A percentile compares a stretch with the other conserved stretches of the same genome.
phyloP scores from a whole-genome alignment of 2,888 invertebrate species.

The Chymomyza fuscimana region DNA sequence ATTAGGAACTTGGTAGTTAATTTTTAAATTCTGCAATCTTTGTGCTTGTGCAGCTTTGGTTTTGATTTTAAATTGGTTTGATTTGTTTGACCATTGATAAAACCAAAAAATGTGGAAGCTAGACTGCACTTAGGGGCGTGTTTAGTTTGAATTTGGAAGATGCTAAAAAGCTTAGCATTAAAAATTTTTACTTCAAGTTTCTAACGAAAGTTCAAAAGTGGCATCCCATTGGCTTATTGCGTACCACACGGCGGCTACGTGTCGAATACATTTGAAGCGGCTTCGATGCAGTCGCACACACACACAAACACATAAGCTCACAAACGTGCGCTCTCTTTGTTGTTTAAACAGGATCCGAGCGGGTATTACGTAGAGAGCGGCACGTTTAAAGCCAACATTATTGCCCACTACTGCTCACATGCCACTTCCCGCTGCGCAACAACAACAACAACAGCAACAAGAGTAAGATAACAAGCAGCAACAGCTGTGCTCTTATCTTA shows the following conservation, averaged over 20 bases:
- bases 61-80: no score
- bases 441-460: slow-evolving; percentile 30
- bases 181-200: no score
- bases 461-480: neutral
- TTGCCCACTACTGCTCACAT: slow-evolving; percentile 51
- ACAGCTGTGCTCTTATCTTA: slow-evolving; percentile 1
- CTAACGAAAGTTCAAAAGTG: no score
- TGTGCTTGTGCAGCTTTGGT: no score
- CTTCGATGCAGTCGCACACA: neutral
- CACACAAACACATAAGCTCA: neutral
- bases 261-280: neutral
- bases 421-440: slow-evolving; percentile 36
- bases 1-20: no score
- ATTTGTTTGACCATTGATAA: no score
- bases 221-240: neutral
- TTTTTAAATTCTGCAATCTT: no score
- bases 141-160: no score
- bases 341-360: slow-evolving; percentile 76
- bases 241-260: neutral
- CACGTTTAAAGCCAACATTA: slow-evolving; percentile 75
- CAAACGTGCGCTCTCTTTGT: slow-evolving; percentile 20
- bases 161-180: no score
- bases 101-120: no score
- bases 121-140: no score
- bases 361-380: slow-evolving; percentile 72